A percentile compares a stretch with the other conserved stretches of the same genome.
These are phyloP conservation scores for Rhinatrema bivittatum DNA, from an alignment of 2,797 vertebrate species.

Conservation along the genomic window DNA sequence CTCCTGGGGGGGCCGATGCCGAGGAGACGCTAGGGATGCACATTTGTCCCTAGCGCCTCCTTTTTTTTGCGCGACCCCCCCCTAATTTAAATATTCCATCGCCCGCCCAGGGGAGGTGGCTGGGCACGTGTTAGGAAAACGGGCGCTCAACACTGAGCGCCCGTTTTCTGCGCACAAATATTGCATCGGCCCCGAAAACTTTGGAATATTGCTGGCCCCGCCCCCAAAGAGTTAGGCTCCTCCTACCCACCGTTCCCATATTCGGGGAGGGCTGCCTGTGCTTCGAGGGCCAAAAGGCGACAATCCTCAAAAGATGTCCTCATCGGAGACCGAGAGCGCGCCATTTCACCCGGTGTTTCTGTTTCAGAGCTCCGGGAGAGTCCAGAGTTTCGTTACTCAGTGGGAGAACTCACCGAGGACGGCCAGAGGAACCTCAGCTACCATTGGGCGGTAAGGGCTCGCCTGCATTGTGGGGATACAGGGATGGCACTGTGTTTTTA, in stretches of 20 bases:
- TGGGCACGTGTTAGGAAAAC: too few relatives aligned
- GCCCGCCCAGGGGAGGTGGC: too few relatives aligned
- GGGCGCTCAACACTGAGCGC: too few relatives aligned
- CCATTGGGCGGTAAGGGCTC: conserved; percentile 42
- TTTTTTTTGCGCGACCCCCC: too few relatives aligned
- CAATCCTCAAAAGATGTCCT: rapidly evolving
- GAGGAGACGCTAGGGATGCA: too few relatives aligned
- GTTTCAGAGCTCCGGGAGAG: conserved; percentile 16
- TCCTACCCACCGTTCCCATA: background rate
- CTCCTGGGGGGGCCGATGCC: too few relatives aligned
- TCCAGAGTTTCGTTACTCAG: background rate
- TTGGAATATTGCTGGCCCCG: too few relatives aligned
- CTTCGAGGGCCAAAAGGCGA: background rate
- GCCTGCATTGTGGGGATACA: background rate
- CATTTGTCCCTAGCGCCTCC: too few relatives aligned
- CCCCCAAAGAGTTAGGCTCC: background rate
- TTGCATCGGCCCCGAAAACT: too few relatives aligned
- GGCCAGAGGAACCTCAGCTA: conserved; percentile 34
- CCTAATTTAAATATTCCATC: too few relatives aligned
- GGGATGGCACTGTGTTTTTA: too few relatives aligned
- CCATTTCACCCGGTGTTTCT: background rate
- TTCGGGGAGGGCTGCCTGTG: background rate
- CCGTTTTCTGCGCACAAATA: too few relatives aligned
- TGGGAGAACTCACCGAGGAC: conserved; percentile 1
- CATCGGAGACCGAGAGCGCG: background rate